These are phyloP conservation scores for Alsophila aescularia DNA, from an alignment of 2,888 invertebrate genomes.

Conservation along the genomic window DNA sequence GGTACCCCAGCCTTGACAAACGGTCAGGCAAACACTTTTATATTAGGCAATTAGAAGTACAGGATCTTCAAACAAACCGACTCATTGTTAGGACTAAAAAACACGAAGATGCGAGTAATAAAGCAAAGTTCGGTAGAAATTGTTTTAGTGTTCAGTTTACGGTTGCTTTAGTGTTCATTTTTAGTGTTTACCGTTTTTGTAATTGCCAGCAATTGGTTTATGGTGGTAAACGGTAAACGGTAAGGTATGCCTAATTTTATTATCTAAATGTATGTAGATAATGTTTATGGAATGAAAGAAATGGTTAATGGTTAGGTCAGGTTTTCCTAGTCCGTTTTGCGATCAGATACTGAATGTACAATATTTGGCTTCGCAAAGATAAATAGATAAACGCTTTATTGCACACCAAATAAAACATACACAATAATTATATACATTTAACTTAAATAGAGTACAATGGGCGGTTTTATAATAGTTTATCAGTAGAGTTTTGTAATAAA, in stretches of 20 bases:
- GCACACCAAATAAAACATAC: no score
- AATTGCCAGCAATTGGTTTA: slow-evolving; percentile 10
- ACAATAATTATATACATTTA: no score
- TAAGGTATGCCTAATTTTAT: background rate
- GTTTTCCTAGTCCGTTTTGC: no score
- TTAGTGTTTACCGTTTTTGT: slow-evolving; percentile 13
- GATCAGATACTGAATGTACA: no score
- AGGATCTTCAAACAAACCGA: slow-evolving; percentile 58
- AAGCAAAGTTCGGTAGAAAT: slow-evolving; percentile 5
- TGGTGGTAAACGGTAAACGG: slow-evolving; percentile 3
- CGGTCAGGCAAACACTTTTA: slow-evolving; percentile 58
- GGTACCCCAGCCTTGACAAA: slow-evolving; percentile 63
- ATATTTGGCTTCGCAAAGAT: no score
- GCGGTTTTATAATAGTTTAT: no score
- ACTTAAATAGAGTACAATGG: no score
- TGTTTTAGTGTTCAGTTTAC: slow-evolving; percentile 9
- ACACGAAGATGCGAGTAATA: slow-evolving; percentile 1
- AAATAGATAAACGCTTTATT: no score
- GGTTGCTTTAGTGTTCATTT: slow-evolving; percentile 3
- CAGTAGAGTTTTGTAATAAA: no score
- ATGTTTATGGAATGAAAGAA: background rate
- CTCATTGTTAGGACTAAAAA: slow-evolving; percentile 21
- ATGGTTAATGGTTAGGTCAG: no score
- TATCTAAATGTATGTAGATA: background rate
- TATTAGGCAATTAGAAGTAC: slow-evolving; percentile 70